These are phyloP conservation scores for Anguilla japonica DNA, from an alignment of 2,113 vertebrate species.

Conservation along the genomic window DNA sequence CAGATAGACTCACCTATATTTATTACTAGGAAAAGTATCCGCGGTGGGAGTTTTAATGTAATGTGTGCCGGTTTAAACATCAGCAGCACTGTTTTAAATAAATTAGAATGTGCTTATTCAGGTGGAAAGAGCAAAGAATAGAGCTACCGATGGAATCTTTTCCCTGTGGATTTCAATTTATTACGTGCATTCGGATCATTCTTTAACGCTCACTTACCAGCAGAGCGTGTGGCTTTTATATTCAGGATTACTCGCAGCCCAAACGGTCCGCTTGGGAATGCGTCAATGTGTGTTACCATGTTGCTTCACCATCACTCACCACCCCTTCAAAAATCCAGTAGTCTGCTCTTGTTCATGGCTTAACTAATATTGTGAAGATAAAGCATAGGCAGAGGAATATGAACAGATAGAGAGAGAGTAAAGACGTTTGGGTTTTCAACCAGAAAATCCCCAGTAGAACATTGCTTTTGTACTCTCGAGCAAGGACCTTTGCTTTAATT, in stretches of 20 bases:
- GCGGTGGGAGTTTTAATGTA: constrained; percentile 69
- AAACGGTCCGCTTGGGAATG: not conserved
- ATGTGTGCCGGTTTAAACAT: constrained; percentile 78
- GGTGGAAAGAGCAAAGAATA: constrained; percentile 74
- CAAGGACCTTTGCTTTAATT: too few relatives aligned
- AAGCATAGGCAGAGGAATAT: too few relatives aligned
- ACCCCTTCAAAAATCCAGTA: not conserved
- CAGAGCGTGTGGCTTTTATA: not conserved
- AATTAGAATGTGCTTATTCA: constrained; percentile 71
- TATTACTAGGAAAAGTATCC: constrained; percentile 65
- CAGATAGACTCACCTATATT: constrained; percentile 60
- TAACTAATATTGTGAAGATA: too few relatives aligned
- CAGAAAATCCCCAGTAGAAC: too few relatives aligned
- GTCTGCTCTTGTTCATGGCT: too few relatives aligned
- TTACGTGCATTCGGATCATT: not conserved
- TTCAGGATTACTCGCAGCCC: not conserved
- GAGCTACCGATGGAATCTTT: constrained; percentile 62
- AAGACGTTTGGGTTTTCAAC: too few relatives aligned
- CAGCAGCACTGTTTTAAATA: constrained; percentile 67
- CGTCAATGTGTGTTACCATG: not conserved
- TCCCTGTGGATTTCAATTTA: constrained; percentile 52
- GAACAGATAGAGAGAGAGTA: too few relatives aligned
- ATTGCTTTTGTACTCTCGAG: too few relatives aligned
- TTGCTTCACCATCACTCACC: not conserved
- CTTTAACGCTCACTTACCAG: not conserved